Evolutionary conservation across 1,140 invertebrate genomes (phyloP).

Genomic region (Dinoponera quadriceps): DNA sequence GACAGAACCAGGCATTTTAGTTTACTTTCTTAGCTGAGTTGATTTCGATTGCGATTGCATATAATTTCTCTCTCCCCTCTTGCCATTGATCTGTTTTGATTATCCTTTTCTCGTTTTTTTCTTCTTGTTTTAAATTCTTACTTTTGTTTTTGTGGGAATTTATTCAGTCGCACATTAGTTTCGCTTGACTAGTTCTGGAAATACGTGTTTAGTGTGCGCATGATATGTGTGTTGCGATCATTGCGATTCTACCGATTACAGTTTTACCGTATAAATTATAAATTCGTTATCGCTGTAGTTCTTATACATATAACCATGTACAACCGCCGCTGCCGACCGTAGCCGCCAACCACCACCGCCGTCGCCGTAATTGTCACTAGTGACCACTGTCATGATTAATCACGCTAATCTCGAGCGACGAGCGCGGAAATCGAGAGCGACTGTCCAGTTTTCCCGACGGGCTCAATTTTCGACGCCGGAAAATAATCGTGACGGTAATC

Average conservation of each 20-base stretch:
- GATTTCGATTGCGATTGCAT: constrained; percentile 57
- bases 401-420: constrained; percentile 50
- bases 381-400: constrained; percentile 58
- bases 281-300: constrained; percentile 63
- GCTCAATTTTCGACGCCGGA: background rate
- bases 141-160: constrained; percentile 63
- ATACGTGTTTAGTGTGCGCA: constrained; percentile 83
- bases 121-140: constrained; percentile 50
- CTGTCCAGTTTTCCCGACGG: background rate
- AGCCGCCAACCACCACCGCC: constrained; percentile 48
- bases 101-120: constrained; percentile 50
- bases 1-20: constrained; percentile 24
- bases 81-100: constrained; percentile 40
- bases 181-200: constrained; percentile 81
- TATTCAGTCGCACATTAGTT: constrained; percentile 72
- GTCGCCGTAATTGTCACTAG: constrained; percentile 50
- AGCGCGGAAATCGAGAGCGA: constrained; percentile 29
- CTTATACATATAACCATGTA: constrained; percentile 59
- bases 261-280: constrained; percentile 68
- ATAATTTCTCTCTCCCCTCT: constrained; percentile 72
- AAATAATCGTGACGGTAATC: background rate
- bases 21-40: constrained; percentile 41
- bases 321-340: constrained; percentile 53
- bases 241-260: constrained; percentile 71
- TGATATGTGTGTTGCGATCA: constrained; percentile 81